These are phyloP conservation scores for Cottus gobio DNA, from an alignment of 2,113 vertebrate species.

Conservation along the genomic window DNA sequence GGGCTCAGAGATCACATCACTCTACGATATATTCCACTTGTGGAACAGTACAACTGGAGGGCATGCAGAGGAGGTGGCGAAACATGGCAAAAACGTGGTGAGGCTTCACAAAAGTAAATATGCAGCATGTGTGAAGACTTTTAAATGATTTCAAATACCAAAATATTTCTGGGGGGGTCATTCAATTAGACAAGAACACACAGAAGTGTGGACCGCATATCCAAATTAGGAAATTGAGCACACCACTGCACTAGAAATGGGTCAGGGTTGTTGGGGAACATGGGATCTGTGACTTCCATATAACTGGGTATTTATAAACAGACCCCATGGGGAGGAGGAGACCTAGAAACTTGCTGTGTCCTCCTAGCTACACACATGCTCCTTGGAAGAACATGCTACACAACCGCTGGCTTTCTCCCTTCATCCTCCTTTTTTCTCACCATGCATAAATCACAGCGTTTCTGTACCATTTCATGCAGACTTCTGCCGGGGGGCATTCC, in stretches of 20 bases:
- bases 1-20: conserved; percentile 53
- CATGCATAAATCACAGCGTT: conserved; percentile 44
- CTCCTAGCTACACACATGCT: conserved; percentile 63
- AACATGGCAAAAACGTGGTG: conserved; percentile 16
- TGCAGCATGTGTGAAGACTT: conserved; percentile 2
- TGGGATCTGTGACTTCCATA: conserved; percentile 78
- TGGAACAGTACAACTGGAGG: conserved; percentile 35
- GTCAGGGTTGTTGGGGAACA: conserved; percentile 84
- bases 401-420: conserved; percentile 34
- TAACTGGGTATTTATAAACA: conserved; percentile 83
- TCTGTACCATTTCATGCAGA: conserved; percentile 31
- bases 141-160: conserved; percentile 9
- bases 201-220: conserved; percentile 42
- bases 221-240: conserved; percentile 70
- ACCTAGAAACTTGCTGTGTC: conserved; percentile 78
- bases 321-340: conserved; percentile 73
- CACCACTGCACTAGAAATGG: conserved; percentile 73
- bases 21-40: conserved; percentile 25
- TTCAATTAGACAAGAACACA: conserved; percentile 33
- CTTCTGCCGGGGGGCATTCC: conserved; percentile 30
- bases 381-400: conserved; percentile 54
- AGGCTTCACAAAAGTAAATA: conserved; percentile 18
- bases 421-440: conserved; percentile 38
- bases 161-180: conserved; percentile 37
- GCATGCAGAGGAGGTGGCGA: neutral